A percentile compares a stretch with the other conserved stretches of the same genome.
phyloP scores from a whole-genome alignment of 2,888 invertebrate genomes.

The Empis stercorea region DNA sequence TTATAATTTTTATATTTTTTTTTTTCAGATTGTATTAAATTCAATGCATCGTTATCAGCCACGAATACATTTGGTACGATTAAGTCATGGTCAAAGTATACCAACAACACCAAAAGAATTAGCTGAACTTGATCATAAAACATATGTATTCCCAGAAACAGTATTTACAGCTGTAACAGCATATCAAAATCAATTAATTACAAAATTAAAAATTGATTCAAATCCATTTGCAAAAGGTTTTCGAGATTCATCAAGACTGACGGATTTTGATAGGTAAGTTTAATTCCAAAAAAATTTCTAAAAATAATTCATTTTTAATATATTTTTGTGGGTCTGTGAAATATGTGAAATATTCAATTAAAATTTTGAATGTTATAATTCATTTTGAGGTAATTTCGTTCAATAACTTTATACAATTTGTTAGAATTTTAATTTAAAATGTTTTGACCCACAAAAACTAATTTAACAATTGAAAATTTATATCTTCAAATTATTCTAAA shows the following conservation, averaged over 20 bases:
- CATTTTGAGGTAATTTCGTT: no score
- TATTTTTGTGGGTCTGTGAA: no score
- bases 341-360: no score
- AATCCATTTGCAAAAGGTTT: slow-evolving; percentile 99
- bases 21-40: slow-evolving; percentile 83
- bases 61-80: slow-evolving; percentile 86
- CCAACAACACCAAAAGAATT: slow-evolving; percentile 65
- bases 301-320: no score
- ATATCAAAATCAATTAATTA: slow-evolving; percentile 98
- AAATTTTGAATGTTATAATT: no score
- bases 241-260: slow-evolving; percentile 88
- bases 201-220: slow-evolving; percentile 96
- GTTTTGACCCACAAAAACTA: no score
- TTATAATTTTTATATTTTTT: neutral
- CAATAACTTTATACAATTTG: no score
- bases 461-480: no score
- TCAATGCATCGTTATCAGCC: slow-evolving; percentile 99
- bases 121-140: slow-evolving; percentile 86
- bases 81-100: slow-evolving; percentile 66
- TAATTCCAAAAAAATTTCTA: neutral
- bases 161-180: slow-evolving; percentile 99
- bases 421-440: no score
- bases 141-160: slow-evolving; percentile 94
- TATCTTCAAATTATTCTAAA: no score
- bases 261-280: slow-evolving; percentile 76